phyloP scores from a whole-genome alignment of 2,888 invertebrate genomes.

The Gymnocheta viridis region DNA sequence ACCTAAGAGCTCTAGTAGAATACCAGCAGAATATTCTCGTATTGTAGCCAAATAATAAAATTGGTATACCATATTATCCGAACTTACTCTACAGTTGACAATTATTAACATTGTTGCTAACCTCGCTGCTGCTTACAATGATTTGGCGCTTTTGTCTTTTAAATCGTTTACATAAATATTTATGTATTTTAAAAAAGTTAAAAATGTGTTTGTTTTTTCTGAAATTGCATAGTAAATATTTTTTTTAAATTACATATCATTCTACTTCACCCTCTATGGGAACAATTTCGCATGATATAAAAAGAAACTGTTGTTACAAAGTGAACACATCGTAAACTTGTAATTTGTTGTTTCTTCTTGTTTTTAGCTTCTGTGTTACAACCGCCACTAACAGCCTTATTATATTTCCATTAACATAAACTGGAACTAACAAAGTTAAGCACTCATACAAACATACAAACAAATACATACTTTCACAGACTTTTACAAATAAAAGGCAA shows the following conservation, averaged over 20 bases:
- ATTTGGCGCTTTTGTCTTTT: too few relatives aligned
- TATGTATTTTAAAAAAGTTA: too few relatives aligned
- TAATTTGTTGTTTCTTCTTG: conserved; percentile 7
- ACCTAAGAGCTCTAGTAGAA: too few relatives aligned
- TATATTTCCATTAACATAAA: conserved; percentile 53
- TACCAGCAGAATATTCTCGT: too few relatives aligned
- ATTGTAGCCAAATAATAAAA: too few relatives aligned
- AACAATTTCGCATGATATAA: neutral
- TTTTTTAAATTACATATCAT: neutral
- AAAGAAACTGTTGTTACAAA: conserved; percentile 21
- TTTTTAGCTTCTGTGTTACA: conserved; percentile 20
- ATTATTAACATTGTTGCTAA: too few relatives aligned
- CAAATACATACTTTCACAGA: neutral
- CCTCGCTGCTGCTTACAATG: too few relatives aligned
- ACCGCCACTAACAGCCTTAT: conserved; percentile 55
- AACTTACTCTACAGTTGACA: too few relatives aligned
- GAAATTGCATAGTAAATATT: too few relatives aligned
- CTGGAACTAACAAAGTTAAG: neutral
- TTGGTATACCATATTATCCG: too few relatives aligned
- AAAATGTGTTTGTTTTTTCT: too few relatives aligned
- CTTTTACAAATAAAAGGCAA: neutral
- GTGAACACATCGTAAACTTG: conserved; percentile 28
- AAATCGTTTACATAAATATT: too few relatives aligned
- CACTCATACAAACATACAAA: neutral
- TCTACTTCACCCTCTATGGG: neutral